Base-by-base conservation (phyloP, 1,140 invertebrate species). In the Bombus turneri region DNA sequence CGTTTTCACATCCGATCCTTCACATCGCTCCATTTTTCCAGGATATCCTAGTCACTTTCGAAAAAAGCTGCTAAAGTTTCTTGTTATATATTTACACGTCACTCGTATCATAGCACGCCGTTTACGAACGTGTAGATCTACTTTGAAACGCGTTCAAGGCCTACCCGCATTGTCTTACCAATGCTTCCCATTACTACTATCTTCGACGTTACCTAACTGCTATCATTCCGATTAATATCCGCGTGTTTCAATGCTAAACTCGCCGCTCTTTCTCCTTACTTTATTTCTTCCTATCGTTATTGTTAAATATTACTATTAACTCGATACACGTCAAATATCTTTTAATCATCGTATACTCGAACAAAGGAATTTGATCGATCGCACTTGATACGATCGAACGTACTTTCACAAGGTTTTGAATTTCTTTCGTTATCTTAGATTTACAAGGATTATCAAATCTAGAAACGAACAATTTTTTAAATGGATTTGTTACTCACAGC, bases 111-210 rank as follows among this genome's bases (percentile, higher is more conserved):
- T 31, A 31, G 5, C 25, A 15, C 47, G 22, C 39, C 57, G 72
- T 37, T 66, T 53, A 34, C 34, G 41, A 47, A 25, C n/a, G 31
- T 28, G 22, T n/a, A 43, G 12, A 5, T 59, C 66, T 10, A 43
- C 47, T 78, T 84, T n/a, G 74, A 31, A 79, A 66, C 41, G 28
- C 77, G 62, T 47, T 43, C 77, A 79, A 79, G 77, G 77, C 31
- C 62, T 31, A 13, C 13, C 15, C 15, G 10, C n/a, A 79, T 79
- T 66, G 62, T 66, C 62, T 68, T n/a, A 43, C n/a, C 39, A 43
- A 43, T 47, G 41, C 62, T 79, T 47, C 28, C 53, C 39, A 66
- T 79, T 79, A 25, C 57, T 68, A 25, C 37, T 78, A 78, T 78
- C 64, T 69, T 25, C 31, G 66, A 34, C 15, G 25, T 80, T 69